These are phyloP conservation scores for Drosophila lini DNA, from an alignment of 1,140 invertebrate genomes.

Conservation along the genomic window DNA sequence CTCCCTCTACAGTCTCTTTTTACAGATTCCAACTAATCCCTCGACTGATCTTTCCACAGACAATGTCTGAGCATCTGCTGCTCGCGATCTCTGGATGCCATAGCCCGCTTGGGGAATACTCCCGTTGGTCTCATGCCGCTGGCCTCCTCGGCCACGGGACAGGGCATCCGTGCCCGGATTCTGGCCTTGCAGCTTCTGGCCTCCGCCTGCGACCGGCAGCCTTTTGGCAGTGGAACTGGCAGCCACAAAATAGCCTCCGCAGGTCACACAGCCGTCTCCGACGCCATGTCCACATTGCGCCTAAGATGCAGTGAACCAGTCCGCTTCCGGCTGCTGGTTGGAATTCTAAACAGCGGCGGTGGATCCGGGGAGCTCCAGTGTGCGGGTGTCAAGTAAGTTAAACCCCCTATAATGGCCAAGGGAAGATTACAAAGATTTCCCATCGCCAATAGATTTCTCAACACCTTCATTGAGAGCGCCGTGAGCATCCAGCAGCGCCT, in stretches of 20 bases:
- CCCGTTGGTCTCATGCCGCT: slow-evolving; percentile 93
- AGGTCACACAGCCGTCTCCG: slow-evolving; percentile 93
- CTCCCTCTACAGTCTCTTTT: too few relatives aligned
- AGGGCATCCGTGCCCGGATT: slow-evolving; percentile 80
- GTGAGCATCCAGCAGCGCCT: slow-evolving; percentile 90
- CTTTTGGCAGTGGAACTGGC: slow-evolving; percentile 77
- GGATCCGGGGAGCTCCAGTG: slow-evolving; percentile 89
- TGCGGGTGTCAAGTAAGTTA: slow-evolving; percentile 88
- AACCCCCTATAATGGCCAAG: fast-evolving
- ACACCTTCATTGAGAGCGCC: slow-evolving; percentile 91
- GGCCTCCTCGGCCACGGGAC: slow-evolving; percentile 88
- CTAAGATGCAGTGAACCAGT: slow-evolving; percentile 96
- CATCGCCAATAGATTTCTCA: slow-evolving; percentile 87
- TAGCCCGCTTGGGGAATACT: slow-evolving; percentile 89
- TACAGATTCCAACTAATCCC: neutral
- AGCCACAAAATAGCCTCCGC: slow-evolving; percentile 76
- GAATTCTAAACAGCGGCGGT: slow-evolving; percentile 92
- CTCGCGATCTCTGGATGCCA: slow-evolving; percentile 90
- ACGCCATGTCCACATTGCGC: slow-evolving; percentile 94
- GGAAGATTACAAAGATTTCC: neutral
- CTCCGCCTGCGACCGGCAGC: slow-evolving; percentile 89
- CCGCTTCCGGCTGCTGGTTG: slow-evolving; percentile 94
- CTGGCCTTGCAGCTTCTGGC: slow-evolving; percentile 88
- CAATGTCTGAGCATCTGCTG: slow-evolving; percentile 93
- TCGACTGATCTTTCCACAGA: slow-evolving; percentile 57